phyloP scores from a whole-genome alignment of 2,113 vertebrate genomes.

The Thymallus thymallus region DNA sequence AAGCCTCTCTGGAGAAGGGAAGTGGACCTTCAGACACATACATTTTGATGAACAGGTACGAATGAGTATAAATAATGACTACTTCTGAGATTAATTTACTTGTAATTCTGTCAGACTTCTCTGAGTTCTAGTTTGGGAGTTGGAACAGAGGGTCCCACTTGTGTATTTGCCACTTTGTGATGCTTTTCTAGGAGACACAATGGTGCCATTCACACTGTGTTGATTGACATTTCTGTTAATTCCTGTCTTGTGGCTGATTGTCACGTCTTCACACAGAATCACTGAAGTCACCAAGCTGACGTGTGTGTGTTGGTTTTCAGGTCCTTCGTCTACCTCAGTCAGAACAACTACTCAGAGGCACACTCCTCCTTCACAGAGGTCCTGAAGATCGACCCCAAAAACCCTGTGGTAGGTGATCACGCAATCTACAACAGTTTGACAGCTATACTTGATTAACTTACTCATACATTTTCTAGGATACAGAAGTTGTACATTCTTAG shows the following conservation, averaged over 20 bases:
- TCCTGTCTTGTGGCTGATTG: not conserved
- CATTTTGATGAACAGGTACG: constrained; percentile 91
- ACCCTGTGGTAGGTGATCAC: constrained; percentile 84
- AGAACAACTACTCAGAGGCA: constrained; percentile 94
- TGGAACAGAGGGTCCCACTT: not conserved
- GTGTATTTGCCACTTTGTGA: not conserved
- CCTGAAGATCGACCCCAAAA: constrained; percentile 85
- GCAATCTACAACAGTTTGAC: not conserved
- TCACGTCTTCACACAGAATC: not conserved
- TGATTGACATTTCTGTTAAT: not conserved
- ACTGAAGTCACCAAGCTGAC: not conserved
- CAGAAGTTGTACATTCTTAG: too few species aligned
- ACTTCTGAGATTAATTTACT: too few species aligned
- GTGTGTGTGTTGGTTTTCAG: constrained; percentile 66
- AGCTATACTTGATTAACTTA: not conserved
- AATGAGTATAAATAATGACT: not conserved
- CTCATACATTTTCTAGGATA: too few species aligned
- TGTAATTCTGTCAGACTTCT: too few species aligned
- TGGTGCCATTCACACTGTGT: not conserved
- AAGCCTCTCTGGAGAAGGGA: constrained; percentile 69
- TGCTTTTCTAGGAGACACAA: not conserved
- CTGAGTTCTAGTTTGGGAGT: not conserved
- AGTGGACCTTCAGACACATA: constrained; percentile 75
- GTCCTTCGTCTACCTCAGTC: constrained; percentile 92
- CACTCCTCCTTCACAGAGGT: constrained; percentile 87